A percentile compares a stretch with the other conserved stretches of the same genome.
Evolutionary conservation across 2,797 vertebrate genomes (phyloP).

Genomic region (Tapera naevia): DNA sequence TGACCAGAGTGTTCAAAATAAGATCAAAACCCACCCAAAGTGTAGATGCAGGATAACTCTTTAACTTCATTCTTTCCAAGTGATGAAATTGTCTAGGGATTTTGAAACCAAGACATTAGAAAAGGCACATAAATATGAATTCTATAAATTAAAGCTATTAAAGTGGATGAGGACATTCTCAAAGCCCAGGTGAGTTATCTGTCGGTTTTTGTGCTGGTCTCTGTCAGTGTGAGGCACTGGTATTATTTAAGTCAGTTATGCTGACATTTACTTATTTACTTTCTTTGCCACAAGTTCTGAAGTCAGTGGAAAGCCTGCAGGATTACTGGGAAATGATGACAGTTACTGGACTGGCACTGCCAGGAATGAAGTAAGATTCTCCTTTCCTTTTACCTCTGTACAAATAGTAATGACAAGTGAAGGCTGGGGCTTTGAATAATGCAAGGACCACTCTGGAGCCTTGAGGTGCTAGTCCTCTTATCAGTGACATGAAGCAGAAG

Average conservation of each 20-base stretch:
- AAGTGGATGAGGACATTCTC: not conserved
- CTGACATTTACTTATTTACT: conserved; percentile 47
- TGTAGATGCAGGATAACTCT: not conserved
- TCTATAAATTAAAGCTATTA: conserved; percentile 3
- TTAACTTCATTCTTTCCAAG: conserved; percentile 11
- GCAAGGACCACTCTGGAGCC: not conserved
- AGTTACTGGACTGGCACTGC: conserved; percentile 35
- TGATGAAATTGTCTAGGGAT: not conserved
- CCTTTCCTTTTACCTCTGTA: conserved; percentile 18
- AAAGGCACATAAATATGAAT: not conserved
- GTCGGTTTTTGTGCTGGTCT: not conserved
- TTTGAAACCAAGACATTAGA: conserved; percentile 27
- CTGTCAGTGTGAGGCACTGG: not conserved
- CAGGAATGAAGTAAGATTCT: conserved; percentile 53
- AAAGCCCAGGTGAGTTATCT: conserved; percentile 12
- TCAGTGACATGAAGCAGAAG: not conserved
- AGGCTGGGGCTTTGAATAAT: not conserved
- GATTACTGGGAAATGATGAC: conserved; percentile 44
- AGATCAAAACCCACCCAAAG: conserved; percentile 15
- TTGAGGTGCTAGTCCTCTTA: not conserved
- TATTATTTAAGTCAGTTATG: conserved; percentile 38
- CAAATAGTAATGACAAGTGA: not conserved
- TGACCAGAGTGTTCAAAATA: not conserved
- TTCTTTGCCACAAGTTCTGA: conserved; percentile 38
- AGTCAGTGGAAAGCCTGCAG: conserved; percentile 56